Evolutionary conservation across 2,888 invertebrate species (phyloP).

Genomic region (Hetaerina titia): DNA sequence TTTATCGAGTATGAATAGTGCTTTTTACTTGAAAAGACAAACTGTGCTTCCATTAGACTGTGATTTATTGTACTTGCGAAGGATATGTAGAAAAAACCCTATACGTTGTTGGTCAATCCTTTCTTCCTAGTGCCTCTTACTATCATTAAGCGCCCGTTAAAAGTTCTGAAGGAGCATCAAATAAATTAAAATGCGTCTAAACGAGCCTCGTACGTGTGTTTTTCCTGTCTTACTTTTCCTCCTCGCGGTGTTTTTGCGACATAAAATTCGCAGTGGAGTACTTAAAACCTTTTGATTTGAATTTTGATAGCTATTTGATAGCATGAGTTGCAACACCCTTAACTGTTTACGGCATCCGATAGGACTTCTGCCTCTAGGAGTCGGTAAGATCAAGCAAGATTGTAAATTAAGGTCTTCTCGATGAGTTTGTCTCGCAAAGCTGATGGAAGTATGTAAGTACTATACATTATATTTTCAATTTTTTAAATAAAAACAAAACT

Average conservation of each 20-base stretch:
- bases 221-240: neutral
- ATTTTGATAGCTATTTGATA: neutral
- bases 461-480: too few species aligned
- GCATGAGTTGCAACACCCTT: neutral
- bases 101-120: neutral
- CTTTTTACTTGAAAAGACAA: too few species aligned
- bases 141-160: neutral
- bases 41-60: too few species aligned
- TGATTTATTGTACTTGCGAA: too few species aligned
- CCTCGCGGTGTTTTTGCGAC: too few species aligned
- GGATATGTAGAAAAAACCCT: too few species aligned
- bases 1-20: too few species aligned
- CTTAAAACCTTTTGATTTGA: neutral
- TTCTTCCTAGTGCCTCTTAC: neutral
- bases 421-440: neutral
- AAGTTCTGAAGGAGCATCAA: neutral
- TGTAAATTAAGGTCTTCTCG: slow-evolving; percentile 17
- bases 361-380: slow-evolving; percentile 9
- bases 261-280: neutral
- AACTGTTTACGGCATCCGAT: neutral
- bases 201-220: too few species aligned
- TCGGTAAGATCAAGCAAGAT: neutral
- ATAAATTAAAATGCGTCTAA: neutral
- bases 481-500: too few species aligned
- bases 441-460: too few species aligned